Conservation (phyloP, 2,888 invertebrate species). For the Cheilosia impressa region DNA sequence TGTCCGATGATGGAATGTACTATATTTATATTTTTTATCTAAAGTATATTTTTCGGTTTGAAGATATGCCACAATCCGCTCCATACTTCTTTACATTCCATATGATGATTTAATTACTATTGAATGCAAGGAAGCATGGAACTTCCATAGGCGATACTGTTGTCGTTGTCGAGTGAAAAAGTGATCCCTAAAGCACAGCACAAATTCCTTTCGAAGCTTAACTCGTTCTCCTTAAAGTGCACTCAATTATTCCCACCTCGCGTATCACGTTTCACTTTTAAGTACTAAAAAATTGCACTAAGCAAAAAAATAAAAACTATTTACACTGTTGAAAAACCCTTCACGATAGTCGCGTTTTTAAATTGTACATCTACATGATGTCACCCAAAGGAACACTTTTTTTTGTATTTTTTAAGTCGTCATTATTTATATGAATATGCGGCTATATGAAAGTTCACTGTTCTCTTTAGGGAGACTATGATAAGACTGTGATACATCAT, state of each 20-base stretch:
- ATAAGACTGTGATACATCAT: conserved; percentile 75
- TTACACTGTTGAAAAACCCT: conserved; percentile 26
- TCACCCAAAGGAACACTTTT: conserved; percentile 45
- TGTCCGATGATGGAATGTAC: conserved; percentile 42
- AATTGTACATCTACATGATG: conserved; percentile 49
- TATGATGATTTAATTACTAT: conserved; percentile 83
- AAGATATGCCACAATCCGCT: conserved; percentile 82
- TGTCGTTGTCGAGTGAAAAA: background rate
- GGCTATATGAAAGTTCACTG: conserved; percentile 58
- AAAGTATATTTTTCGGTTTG: conserved; percentile 3
- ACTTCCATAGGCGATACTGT: conserved; percentile 80
- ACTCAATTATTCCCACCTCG: conserved; percentile 37
- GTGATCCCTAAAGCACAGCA: background rate
- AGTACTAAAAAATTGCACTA: conserved; percentile 36
- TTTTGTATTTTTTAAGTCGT: conserved; percentile 37
- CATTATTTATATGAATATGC: conserved; percentile 41
- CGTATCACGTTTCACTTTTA: conserved; percentile 62
- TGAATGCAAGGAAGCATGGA: conserved; percentile 85
- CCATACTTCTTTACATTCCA: conserved; percentile 85
- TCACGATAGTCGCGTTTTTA: conserved; percentile 13
- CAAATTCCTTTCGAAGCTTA: background rate
- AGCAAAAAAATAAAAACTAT: conserved; percentile 14
- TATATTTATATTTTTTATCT: conserved; percentile 30
- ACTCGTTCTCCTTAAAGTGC: conserved; percentile 30
- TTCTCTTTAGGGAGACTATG: conserved; percentile 67